Evolutionary conservation across 2,797 vertebrate species (phyloP).

Genomic region (Pempheris klunzingeri): DNA sequence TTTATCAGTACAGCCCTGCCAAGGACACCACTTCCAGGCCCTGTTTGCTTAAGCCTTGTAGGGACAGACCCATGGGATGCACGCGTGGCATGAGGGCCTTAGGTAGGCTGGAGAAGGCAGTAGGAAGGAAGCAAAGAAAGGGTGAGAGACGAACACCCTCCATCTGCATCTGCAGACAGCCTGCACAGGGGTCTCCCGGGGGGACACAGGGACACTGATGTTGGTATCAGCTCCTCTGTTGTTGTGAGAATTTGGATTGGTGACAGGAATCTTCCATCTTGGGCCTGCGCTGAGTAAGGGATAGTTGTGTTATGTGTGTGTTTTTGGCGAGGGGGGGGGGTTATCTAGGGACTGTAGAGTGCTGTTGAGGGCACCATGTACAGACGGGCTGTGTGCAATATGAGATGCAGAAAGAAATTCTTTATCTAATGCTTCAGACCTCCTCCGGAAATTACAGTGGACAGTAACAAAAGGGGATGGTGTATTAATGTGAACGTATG

Average conservation of each 20-base stretch:
- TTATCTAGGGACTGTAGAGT: slow-evolving; percentile 51
- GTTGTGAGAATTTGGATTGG: slow-evolving; percentile 28
- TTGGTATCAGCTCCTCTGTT: slow-evolving; percentile 31
- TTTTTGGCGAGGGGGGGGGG: background rate
- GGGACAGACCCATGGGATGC: slow-evolving; percentile 67
- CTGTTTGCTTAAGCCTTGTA: slow-evolving; percentile 78
- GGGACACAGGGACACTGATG: background rate
- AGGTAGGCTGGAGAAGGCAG: slow-evolving; percentile 20
- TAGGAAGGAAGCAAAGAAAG: slow-evolving; percentile 7
- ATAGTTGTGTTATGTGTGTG: slow-evolving; percentile 26
- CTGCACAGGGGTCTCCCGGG: slow-evolving; percentile 19
- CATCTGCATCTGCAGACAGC: slow-evolving; percentile 7
- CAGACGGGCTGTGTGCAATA: slow-evolving; percentile 56
- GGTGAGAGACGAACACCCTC: background rate
- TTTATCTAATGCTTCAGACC: slow-evolving; percentile 51
- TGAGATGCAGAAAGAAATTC: slow-evolving; percentile 46
- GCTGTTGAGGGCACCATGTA: slow-evolving; percentile 37
- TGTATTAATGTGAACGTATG: background rate
- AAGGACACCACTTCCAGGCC: slow-evolving; percentile 76
- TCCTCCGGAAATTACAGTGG: slow-evolving; percentile 24
- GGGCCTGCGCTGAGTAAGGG: slow-evolving; percentile 54
- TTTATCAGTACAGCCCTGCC: slow-evolving; percentile 71
- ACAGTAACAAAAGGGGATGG: background rate
- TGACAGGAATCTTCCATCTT: slow-evolving; percentile 42
- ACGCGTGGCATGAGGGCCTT: slow-evolving; percentile 32